Evolutionary conservation across 2,797 vertebrate genomes (phyloP).

Genomic region (Mallotus villosus): DNA sequence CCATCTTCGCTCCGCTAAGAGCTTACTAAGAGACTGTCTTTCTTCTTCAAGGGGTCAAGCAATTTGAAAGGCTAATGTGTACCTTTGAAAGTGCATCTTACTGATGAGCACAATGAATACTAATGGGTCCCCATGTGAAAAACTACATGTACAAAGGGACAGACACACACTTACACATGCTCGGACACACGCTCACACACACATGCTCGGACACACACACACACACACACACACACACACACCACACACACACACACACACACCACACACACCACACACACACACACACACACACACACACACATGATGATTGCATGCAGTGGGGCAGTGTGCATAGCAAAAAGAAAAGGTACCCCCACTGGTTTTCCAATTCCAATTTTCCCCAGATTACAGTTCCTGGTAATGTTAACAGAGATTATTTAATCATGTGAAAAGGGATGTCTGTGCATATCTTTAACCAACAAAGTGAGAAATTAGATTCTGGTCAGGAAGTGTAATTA

Average conservation of each 20-base stretch:
- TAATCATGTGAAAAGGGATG: conserved; percentile 67
- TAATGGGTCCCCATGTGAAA: conserved; percentile 42
- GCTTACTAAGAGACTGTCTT: conserved; percentile 14
- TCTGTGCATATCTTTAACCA: conserved; percentile 67
- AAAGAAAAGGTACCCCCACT: conserved; percentile 46
- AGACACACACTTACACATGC: background rate
- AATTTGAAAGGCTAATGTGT: conserved; percentile 9
- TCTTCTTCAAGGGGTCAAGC: conserved; percentile 18
- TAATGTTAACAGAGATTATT: conserved; percentile 72
- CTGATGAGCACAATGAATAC: conserved; percentile 39
- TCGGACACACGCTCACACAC: conserved; percentile 21
- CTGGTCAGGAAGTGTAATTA: conserved; percentile 68
- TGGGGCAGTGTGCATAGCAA: conserved; percentile 34
- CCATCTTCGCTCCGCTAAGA: background rate
- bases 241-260: conserved; percentile 11
- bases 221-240: conserved; percentile 31
- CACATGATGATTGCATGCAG: conserved; percentile 35
- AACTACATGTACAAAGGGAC: conserved; percentile 32
- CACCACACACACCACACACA: conserved; percentile 26
- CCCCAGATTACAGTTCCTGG: conserved; percentile 58
- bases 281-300: conserved; percentile 23
- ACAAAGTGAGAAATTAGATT: conserved; percentile 65
- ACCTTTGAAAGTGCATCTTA: conserved; percentile 37
- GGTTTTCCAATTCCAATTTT: conserved; percentile 59
- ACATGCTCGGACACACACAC: conserved; percentile 1